Evolutionary conservation across 2,113 vertebrate genomes (phyloP).

Genomic region (Grantiella picta): DNA sequence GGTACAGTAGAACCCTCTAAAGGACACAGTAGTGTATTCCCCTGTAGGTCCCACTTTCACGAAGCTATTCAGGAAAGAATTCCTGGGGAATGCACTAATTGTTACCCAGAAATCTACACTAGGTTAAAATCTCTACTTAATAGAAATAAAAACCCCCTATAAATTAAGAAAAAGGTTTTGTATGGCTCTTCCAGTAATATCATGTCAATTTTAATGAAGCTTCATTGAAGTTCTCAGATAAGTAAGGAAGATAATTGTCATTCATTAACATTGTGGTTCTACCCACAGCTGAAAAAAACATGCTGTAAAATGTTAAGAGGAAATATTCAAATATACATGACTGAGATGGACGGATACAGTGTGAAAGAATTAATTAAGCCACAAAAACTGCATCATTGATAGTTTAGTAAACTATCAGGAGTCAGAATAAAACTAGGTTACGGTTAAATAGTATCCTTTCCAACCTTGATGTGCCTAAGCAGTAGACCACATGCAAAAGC

Average conservation of each 20-base stretch:
- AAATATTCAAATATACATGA: conserved; percentile 23
- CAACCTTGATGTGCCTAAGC: conserved; percentile 15
- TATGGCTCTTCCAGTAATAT: conserved; percentile 2
- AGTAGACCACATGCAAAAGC: not conserved
- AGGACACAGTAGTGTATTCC: conserved; percentile 1
- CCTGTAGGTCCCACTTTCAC: not conserved
- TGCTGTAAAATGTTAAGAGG: conserved; percentile 44
- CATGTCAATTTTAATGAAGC: conserved; percentile 45
- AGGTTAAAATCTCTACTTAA: conserved; percentile 19
- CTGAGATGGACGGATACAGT: not conserved
- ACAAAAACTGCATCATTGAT: not conserved
- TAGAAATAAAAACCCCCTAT: not conserved
- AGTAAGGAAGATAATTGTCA: conserved; percentile 40
- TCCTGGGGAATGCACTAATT: not conserved
- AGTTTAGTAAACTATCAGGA: not conserved
- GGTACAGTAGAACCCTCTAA: conserved; percentile 21
- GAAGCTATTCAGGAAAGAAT: conserved; percentile 12
- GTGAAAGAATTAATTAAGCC: conserved; percentile 41
- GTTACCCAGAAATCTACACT: not conserved
- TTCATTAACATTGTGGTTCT: conserved; percentile 52
- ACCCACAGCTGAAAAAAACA: conserved; percentile 48
- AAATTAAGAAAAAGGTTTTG: not conserved
- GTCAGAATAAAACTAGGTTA: not conserved
- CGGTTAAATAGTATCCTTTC: not conserved
- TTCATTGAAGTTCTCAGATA: conserved; percentile 45